Base-by-base conservation (phyloP, 2,888 invertebrate species). In the Conus canariensis region DNA sequence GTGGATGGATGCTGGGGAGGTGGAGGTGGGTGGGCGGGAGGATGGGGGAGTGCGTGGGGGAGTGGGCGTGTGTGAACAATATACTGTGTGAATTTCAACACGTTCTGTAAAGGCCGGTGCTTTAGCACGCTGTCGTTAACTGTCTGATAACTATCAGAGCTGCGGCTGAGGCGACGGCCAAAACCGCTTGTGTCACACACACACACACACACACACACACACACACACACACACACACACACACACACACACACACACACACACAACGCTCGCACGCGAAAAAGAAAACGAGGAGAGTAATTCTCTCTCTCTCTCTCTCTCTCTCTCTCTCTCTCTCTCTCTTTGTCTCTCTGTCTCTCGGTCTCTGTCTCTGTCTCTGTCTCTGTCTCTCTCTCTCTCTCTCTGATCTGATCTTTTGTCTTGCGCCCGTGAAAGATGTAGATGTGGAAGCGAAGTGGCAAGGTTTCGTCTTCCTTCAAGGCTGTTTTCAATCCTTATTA, bases 21-120 rank as follows among this genome's bases (percentile, higher is more conserved):
- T 7, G 70, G 74, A 7, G 10, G 74, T 74, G n/a, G 74, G n/a
- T 1, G 74, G n/a, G n/a, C 9, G 5, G 74, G 74, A 3, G 22
- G 70, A 22, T 19, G n/a, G 22, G 5, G 0, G 74, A n/a, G 74
- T 45, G 45, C 45, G 45, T 74, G 25, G 22, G 10, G 25, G 77
- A 14, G 30, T 9, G 14, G 30, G 77, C 6, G 77, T 9, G 30
- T 80, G 77, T 25, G 77, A 70, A 70, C 70, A 70, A 70, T 70
- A 70, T 70, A 70, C 19, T 77, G 77, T 80, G 77, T 80, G 77
- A 80, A 80, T 80, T 80, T 80, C 45, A 80, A 80, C 77, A 80
- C 77, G 30, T 80, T 80, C 77, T 30, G 30, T 14, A 80, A 80
- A 45, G 77, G 12, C 77, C 30, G 30, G 30, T 45, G 45, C 45